Evolutionary conservation across 2,797 vertebrate species (phyloP).

Genomic region (Cossypha heuglini): DNA sequence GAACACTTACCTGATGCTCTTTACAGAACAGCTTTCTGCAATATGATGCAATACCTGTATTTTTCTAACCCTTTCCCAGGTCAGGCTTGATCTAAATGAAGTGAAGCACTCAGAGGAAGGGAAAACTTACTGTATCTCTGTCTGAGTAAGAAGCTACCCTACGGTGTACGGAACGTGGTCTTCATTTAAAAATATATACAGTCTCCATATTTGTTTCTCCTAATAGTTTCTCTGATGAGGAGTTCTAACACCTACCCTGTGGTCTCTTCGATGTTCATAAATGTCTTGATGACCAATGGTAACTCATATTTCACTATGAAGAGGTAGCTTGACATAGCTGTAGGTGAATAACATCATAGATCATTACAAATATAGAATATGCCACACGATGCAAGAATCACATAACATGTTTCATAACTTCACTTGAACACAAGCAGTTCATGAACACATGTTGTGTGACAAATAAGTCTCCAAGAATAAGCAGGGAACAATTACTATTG

Average conservation of each 20-base stretch:
- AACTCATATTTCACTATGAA: constrained; percentile 99
- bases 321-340: constrained; percentile 99
- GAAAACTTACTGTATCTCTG: constrained; percentile 52
- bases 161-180: constrained; percentile 32
- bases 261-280: constrained; percentile 78
- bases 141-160: constrained; percentile 58
- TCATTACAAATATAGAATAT: constrained; percentile 74
- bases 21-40: constrained; percentile 20
- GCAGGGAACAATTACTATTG: constrained; percentile 26
- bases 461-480: constrained; percentile 35
- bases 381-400: constrained; percentile 61
- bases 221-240: constrained; percentile 64
- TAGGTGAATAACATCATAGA: constrained; percentile 72
- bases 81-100: constrained; percentile 32
- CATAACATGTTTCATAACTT: constrained; percentile 65
- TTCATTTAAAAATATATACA: constrained; percentile 46
- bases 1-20: constrained; percentile 54
- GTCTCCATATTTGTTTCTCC: constrained; percentile 50
- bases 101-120: constrained; percentile 8
- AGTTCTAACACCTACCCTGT: constrained; percentile 83
- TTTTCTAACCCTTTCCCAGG: constrained; percentile 45
- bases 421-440: constrained; percentile 59
- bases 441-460: constrained; percentile 64
- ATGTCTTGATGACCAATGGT: constrained; percentile 91
- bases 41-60: not conserved